Evolutionary conservation across 1,140 invertebrate species (phyloP), one percentile per base, ranked within the genome.

Genomic region (Drosophila asahinai): DNA sequence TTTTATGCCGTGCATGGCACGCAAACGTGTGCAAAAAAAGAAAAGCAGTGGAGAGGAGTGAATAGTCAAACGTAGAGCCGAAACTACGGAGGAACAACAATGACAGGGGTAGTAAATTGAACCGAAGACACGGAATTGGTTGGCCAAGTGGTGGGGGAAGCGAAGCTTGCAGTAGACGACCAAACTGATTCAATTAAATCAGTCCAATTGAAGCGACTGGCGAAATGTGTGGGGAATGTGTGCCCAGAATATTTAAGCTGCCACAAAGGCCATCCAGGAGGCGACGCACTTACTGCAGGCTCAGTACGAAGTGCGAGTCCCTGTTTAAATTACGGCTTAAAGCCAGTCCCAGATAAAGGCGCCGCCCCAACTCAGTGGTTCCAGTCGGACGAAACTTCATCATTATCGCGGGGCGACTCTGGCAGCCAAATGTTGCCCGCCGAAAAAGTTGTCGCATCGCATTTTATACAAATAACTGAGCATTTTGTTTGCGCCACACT

Each of bases 131-230:
- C 60, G 38, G 48, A 36, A 38, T 49, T 38, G 60, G 47, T 17
- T 68, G 63, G 38, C 47, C 43, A 48, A 9, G 54, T 14, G 55
- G 25, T 45, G 14, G 42, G 8, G 38, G 33, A 17, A 14, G 40
- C 6, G 48, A 25, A 4, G 33, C 36, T 22, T 43, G 51, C 43
- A 51, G 43, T 67, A 80, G 83, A 86, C 81, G 78, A 79, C 66
- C 81, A 79, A 81, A 90, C 86, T 90, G 84, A 89, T 89, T 89
- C 84, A 89, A 89, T 89, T 89, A 89, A 89, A 89, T 89, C 84
- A 89, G 84, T 90, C 86, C 84, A 89, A 89, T 89, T 89, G 84
- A 89, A 90, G 81, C 80, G 65, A 67, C 84, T 84, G 81, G 74
- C 86, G 77, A 89, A 89, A 83, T 84, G 77, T 81, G 72, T 74